A percentile compares a stretch with the other conserved stretches of the same genome.
Conservation (phyloP, 2,888 invertebrate species). For the Pandemis heparana region DNA sequence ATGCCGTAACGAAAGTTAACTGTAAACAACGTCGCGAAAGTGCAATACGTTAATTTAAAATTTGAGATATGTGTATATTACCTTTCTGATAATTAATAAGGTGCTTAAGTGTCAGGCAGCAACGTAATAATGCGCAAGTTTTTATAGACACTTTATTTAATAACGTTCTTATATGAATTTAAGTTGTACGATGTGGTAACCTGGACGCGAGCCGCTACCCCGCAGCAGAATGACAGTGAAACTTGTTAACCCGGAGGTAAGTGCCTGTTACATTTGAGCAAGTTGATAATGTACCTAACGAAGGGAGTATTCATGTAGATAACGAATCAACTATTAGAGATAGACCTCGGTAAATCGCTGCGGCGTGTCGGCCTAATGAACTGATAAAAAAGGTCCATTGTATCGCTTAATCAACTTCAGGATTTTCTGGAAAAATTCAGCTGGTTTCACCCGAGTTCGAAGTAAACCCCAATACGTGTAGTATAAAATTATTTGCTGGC, state of each 20-base stretch:
- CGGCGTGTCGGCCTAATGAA: slow-evolving; percentile 13
- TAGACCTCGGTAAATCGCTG: slow-evolving; percentile 10
- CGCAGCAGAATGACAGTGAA: slow-evolving; percentile 34
- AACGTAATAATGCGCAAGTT: slow-evolving; percentile 48
- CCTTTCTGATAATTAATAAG: slow-evolving; percentile 31
- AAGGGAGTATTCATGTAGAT: background rate
- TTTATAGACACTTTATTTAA: slow-evolving; percentile 45
- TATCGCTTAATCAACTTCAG: slow-evolving; percentile 2
- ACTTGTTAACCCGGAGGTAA: slow-evolving; percentile 40
- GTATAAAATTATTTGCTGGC: background rate
- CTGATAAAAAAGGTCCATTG: slow-evolving; percentile 14
- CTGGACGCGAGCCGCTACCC: slow-evolving; percentile 15
- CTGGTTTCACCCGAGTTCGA: background rate
- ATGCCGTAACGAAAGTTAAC: slow-evolving; percentile 61
- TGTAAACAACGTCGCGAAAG: slow-evolving; percentile 29
- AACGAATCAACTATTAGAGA: slow-evolving; percentile 10
- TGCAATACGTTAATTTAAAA: slow-evolving; percentile 15
- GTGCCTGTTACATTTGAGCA: slow-evolving; percentile 18
- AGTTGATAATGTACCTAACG: slow-evolving; percentile 9
- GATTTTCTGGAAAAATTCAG: background rate
- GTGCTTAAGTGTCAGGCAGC: slow-evolving; percentile 27
- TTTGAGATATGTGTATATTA: slow-evolving; percentile 10
- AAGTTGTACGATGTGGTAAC: slow-evolving; percentile 34
- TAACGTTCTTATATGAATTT: slow-evolving; percentile 2
- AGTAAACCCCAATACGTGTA: background rate